Evolutionary conservation across 2,113 vertebrate species (phyloP), one percentile per base, ranked within the genome.

Genomic region (Cheirogaleus medius): DNA sequence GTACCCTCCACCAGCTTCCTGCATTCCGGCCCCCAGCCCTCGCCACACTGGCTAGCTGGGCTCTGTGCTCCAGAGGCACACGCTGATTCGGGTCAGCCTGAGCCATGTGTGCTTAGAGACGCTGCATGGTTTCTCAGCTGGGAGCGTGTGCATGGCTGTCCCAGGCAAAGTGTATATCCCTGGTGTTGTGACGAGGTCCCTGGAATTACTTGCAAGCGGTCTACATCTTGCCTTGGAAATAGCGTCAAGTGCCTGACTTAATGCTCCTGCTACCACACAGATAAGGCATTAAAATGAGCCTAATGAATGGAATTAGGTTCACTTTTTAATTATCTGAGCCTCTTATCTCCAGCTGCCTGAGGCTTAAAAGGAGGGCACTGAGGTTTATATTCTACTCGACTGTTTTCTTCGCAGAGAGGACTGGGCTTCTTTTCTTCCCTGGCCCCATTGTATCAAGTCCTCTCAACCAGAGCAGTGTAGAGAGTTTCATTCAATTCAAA

Each of bases 181-280:
- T 17, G 27, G 73, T 77, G 8, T 86, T 56, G 66, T 0, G 14
- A 20, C 0, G 21, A 2, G 29, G 39, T 95, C 82, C 77, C 71
- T 1, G 78, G 87, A 94, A 83, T 94, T 71, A 52, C 54, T 91
- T 42, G n/a, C 56, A 66, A 91, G 89, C 89, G 74, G 77, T 94
- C 89, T 42, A 91, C 92, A 58, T 94, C 97, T 87, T 89, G 34
- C 73, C 86, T 89, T 64, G 82, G 86, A 96, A 91, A 90, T 32
- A n/a, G 82, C 90, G 95, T 95, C 81, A 54, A 47, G 69, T 66
- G 63, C 89, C 29, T 73, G 69, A 47, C 58, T 93, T 85, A 87
- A 27, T 0, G 1, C 64, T 92, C 68, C 68, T 8, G 11, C 60
- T 63, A 10, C 89, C 39, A 66, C 49, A 27, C 49, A 52, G 49